Base-by-base conservation (phyloP, 2,797 vertebrate genomes). In the Semaprochilodus insignis region DNA sequence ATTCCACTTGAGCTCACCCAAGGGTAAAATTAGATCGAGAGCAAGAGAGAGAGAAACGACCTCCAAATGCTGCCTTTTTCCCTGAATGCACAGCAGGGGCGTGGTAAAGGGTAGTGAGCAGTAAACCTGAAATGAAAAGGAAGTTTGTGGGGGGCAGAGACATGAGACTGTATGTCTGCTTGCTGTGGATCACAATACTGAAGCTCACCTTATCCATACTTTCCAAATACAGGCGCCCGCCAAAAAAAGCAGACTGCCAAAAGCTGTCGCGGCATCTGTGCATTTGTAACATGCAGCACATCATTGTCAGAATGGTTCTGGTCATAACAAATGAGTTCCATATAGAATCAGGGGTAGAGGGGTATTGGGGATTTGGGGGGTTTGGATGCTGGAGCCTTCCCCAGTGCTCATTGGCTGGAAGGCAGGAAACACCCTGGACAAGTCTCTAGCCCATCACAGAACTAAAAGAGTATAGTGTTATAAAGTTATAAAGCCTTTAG, bases 21-120 rank as follows among this genome's bases (percentile, higher is more conserved):
- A 92, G 92, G 92, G 93, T 94, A 94, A 94, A 95, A 95, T 95
- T 94, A 95, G 91, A 94, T 91, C 11, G 59, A 2, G 23, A 90
- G 88, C 87, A 87, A 23, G 59, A 14, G 23, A 90, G 88, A 88
- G 88, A 89, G 90, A 90, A 94, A 93, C 92, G 92, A 93, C 92
- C 92, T 91, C 91, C 91, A 93, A 93, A 90, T 90, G 89, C 83
- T 52, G 85, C 85, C 87, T 75, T 76, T 89, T 88, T 91, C 91
- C 89, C 81, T 85, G 86, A 88, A 80, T 80, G 90, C 82, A 65
- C 90, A 82, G 91, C 83, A 51, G 70, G 92, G 88, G 87, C 8
- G 63, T 88, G 90, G 92, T 90, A 84, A 85, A 85, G 74, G 44
- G 67, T 57, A 62, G 69, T 44, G 17, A 85, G 89, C 87, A 91